phyloP scores from a whole-genome alignment of 2,113 vertebrate genomes.

The Chionis minor region DNA sequence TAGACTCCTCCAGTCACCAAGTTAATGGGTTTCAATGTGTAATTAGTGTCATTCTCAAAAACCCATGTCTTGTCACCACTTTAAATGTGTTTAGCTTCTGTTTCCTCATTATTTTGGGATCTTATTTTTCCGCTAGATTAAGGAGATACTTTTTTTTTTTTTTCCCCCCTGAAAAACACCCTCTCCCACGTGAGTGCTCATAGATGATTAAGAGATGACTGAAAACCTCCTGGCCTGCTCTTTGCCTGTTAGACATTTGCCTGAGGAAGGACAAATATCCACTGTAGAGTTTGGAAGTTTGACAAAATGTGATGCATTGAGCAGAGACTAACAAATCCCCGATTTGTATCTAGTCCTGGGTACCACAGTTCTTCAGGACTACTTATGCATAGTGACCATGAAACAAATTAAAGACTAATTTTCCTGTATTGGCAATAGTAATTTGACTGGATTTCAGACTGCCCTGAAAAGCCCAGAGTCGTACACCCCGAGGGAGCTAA shows the following conservation, averaged over 20 bases:
- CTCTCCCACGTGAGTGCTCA: background rate
- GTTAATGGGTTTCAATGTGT: conserved; percentile 11
- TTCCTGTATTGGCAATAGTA: background rate
- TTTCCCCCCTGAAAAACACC: rapidly evolving
- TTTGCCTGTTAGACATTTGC: background rate
- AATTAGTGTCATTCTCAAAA: conserved; percentile 58
- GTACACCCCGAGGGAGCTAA: background rate
- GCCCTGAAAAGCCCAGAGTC: background rate
- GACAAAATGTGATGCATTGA: background rate
- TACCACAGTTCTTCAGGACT: background rate
- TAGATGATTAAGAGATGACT: conserved; percentile 22
- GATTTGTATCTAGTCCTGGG: background rate
- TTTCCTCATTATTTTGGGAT: conserved; percentile 44
- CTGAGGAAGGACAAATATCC: conserved; percentile 9
- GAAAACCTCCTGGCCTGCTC: background rate
- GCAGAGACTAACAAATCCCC: background rate
- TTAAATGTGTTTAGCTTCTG: conserved; percentile 47
- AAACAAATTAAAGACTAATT: background rate
- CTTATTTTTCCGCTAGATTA: background rate
- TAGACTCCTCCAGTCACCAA: conserved; percentile 31
- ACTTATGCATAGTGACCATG: background rate
- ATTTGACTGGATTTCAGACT: background rate
- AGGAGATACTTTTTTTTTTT: background rate
- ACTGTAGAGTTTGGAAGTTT: background rate
- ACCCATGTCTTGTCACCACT: conserved; percentile 33